Evolutionary conservation across 2,888 invertebrate species (phyloP), one percentile per base, ranked within the genome.

Genomic region (Galeopsomyia nigrocyanea): DNA sequence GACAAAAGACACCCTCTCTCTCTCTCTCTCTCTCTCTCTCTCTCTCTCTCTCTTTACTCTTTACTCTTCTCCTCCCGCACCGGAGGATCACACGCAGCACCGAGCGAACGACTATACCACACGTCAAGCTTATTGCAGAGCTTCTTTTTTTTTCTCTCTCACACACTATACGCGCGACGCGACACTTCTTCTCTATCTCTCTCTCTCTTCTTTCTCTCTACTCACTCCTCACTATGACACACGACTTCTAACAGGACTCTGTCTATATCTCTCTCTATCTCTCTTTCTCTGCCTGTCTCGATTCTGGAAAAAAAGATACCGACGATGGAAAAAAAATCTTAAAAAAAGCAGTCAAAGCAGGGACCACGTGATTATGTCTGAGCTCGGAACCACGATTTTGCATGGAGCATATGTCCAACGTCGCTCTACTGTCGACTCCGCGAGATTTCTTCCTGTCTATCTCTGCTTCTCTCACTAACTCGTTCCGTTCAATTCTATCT

Each of bases 331-430:
- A 67, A 74, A 67, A 74, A 46, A 58, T 26, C 26, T 26, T 80
- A 83, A 78, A 81, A 79, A 85, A 83, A 82, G 84, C 82, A 86
- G 86, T 86, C 86, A 86, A 86, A 86, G 86, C 86, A 83, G 86
- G 86, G 86, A 92, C 92, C 92, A 92, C 92, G 92, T 92, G 92
- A 91, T 91, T 92, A 86, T 86, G 86, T 86, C 86, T 86, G 84
- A 85, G 85, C 86, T 91, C 90, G 90, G 89, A 90, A 90, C 91
- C 90, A 90, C 92, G 91, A 93, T 93, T 93, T 93, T 93, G 93
- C 93, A 93, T 93, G 93, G 91, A 89, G 92, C 92, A 87, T 79
- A 88, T 88, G 88, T 88, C 85, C 84, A 78, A 80, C 85, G 85
- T 84, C 86, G 86, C 85, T 89, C 88, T 88, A 87, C 88, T 87